Conservation (phyloP, 2,113 vertebrate genomes). For the Choloepus hoffmanni region DNA sequence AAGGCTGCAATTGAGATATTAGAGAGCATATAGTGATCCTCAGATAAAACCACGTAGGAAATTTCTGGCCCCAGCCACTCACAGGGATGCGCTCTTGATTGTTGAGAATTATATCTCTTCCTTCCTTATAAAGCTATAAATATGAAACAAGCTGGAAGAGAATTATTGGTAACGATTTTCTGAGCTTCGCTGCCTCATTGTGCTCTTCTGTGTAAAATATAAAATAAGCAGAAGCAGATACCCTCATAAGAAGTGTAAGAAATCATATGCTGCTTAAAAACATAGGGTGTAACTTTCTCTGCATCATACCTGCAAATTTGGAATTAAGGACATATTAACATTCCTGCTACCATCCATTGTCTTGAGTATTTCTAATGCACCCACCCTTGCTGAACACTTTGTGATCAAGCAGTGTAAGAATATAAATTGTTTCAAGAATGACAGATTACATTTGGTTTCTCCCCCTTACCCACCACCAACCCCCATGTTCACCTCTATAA, state of each 20-base stretch:
- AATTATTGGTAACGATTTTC: constrained; percentile 8
- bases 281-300: constrained; percentile 17
- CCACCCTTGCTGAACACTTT: constrained; percentile 36
- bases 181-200: not conserved
- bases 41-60: not conserved
- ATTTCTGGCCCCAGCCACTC: not conserved
- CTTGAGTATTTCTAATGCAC: not conserved
- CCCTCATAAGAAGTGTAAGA: not conserved
- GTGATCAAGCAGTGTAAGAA: constrained; percentile 70
- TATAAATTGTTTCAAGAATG: constrained; percentile 76
- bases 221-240: constrained; percentile 8
- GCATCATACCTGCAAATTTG: not conserved
- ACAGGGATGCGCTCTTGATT: not conserved
- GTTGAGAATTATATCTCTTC: not conserved
- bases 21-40: not conserved
- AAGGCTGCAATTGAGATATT: not conserved
- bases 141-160: constrained; percentile 12
- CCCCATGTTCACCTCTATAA: constrained; percentile 77
- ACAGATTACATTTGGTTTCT: constrained; percentile 78
- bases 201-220: constrained; percentile 1
- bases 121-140: constrained; percentile 22
- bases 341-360: not conserved
- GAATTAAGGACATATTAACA: not conserved
- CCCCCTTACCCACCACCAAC: not conserved
- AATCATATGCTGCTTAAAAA: constrained; percentile 70